Conservation (phyloP, 1,140 invertebrate genomes). For the Colletes gigas region DNA sequence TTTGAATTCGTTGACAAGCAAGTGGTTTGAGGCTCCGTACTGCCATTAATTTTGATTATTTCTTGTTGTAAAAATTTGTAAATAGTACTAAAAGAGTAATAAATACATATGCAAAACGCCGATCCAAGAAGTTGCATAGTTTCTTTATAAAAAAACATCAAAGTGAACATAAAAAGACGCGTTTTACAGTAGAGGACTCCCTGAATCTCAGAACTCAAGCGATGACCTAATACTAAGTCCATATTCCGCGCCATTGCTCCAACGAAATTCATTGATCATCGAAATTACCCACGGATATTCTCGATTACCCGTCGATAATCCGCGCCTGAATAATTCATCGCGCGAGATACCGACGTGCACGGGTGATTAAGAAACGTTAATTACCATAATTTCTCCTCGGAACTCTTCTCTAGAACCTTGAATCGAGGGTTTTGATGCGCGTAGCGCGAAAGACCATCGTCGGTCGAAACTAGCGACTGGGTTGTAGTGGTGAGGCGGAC, state of each 20-base stretch:
- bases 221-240: no score
- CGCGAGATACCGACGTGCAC: neutral
- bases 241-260: neutral
- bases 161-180: no score
- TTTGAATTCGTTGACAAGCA: no score
- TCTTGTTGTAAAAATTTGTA: no score
- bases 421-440: neutral
- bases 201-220: no score
- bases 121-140: no score
- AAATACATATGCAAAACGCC: no score
- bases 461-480: neutral
- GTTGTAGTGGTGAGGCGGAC: neutral
- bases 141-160: no score
- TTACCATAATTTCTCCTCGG: slow-evolving; percentile 17
- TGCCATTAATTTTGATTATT: no score
- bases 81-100: no score
- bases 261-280: neutral
- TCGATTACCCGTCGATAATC: neutral
- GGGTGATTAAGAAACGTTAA: slow-evolving; percentile 18
- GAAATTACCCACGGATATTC: slow-evolving; percentile 17
- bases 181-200: no score
- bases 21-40: no score
- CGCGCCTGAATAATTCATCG: slow-evolving; percentile 13
- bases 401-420: neutral
- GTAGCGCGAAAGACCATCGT: neutral